Conservation (phyloP, 2,113 vertebrate genomes). For the Pagrus major region DNA sequence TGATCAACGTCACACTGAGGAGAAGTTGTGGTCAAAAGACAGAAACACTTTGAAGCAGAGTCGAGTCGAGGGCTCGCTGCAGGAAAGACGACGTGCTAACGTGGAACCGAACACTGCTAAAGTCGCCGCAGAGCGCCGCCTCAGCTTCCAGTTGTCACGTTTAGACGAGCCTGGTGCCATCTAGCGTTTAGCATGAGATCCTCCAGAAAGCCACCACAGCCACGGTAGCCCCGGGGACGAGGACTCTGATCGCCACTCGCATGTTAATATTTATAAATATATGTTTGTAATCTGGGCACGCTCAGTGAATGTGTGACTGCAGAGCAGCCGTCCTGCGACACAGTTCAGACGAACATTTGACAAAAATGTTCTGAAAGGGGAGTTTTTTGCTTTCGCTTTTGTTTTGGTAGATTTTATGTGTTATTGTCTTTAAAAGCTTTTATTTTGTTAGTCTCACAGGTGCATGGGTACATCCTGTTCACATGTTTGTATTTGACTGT, state of each 20-base stretch:
- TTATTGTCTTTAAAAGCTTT: not conserved
- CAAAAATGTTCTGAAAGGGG: conserved; percentile 31
- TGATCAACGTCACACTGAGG: not conserved
- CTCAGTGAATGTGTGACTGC: conserved; percentile 9
- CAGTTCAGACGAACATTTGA: not conserved
- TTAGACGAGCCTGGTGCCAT: not conserved
- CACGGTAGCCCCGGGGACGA: conserved; percentile 40
- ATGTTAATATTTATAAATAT: conserved; percentile 66
- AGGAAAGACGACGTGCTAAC: not conserved
- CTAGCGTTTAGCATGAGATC: conserved; percentile 3
- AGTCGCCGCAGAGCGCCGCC: not conserved
- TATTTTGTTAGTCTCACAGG: not conserved
- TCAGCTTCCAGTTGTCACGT: conserved; percentile 44
- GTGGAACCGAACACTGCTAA: conserved; percentile 16
- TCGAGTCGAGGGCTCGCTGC: not conserved
- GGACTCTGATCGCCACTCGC: conserved; percentile 31
- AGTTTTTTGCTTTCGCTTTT: conserved; percentile 35
- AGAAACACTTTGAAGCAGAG: no score
- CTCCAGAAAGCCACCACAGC: conserved; percentile 55
- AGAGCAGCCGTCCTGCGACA: conserved; percentile 20
- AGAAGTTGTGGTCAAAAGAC: not conserved
- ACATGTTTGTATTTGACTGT: conserved; percentile 10
- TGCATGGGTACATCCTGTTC: conserved; percentile 31
- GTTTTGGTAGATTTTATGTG: not conserved
- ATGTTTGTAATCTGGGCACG: conserved; percentile 16